phyloP scores from a whole-genome alignment of 2,113 vertebrate species.

The Maccullochella peelii region DNA sequence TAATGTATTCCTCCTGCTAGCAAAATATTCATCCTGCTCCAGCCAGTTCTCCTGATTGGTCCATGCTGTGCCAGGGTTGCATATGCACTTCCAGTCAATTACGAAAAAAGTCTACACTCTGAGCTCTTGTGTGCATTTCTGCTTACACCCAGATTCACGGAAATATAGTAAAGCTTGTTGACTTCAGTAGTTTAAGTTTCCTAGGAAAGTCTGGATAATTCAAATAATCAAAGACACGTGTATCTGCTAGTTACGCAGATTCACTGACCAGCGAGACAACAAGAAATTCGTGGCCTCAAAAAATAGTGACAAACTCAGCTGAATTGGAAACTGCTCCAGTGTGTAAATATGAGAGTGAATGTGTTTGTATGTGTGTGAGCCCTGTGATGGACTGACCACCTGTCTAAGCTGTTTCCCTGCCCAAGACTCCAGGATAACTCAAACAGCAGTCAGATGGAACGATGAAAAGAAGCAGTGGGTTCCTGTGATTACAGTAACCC shows the following conservation, averaged over 20 bases:
- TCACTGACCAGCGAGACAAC: neutral
- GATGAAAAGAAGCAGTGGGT: slow-evolving; percentile 24
- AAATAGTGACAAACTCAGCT: neutral
- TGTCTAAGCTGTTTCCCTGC: slow-evolving; percentile 4
- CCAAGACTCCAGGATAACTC: slow-evolving; percentile 4
- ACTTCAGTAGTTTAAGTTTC: neutral
- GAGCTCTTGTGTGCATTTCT: neutral
- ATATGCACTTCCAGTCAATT: neutral
- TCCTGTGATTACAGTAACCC: slow-evolving; percentile 18
- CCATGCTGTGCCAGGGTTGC: neutral
- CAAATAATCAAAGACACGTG: neutral
- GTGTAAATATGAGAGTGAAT: neutral
- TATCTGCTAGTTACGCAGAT: neutral
- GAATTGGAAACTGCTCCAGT: neutral
- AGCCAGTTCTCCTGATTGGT: slow-evolving; percentile 5
- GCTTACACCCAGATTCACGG: neutral
- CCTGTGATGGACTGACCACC: slow-evolving; percentile 9
- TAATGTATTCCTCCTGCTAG: slow-evolving; percentile 36
- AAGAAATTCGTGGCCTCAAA: slow-evolving; percentile 14
- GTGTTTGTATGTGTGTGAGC: neutral
- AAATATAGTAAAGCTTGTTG: neutral
- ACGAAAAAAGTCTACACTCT: slow-evolving; percentile 1
- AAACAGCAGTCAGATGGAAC: slow-evolving; percentile 24
- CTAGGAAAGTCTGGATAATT: neutral
- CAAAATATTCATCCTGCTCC: neutral